phyloP scores from a whole-genome alignment of 1,140 invertebrate species.

The Neodiprion lecontei region DNA sequence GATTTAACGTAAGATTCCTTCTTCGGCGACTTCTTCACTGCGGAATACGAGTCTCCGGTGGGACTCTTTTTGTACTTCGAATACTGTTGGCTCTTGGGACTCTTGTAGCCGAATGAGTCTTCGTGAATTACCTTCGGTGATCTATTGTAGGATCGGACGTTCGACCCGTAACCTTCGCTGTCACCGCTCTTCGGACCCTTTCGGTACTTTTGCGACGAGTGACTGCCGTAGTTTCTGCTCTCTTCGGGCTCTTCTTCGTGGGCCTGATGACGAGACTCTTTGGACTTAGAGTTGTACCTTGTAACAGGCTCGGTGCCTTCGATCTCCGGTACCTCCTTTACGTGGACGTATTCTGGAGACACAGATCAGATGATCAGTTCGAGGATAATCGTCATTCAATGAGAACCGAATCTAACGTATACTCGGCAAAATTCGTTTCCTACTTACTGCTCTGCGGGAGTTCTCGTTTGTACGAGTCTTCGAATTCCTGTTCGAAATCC shows the following conservation, averaged over 20 bases:
- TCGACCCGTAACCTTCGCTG: constrained; percentile 26
- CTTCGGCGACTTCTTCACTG: constrained; percentile 26
- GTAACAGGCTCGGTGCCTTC: constrained; percentile 19
- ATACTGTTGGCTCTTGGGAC: constrained; percentile 27
- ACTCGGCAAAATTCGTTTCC: background rate
- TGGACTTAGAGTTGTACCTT: background rate
- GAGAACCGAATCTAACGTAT: too few species aligned
- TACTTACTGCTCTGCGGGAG: constrained; percentile 40
- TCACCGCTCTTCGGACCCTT: constrained; percentile 21
- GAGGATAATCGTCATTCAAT: too few species aligned
- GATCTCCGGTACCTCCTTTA: constrained; percentile 35
- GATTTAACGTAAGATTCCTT: constrained; percentile 26
- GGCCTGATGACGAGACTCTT: background rate
- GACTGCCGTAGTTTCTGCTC: constrained; percentile 18
- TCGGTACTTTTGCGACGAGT: background rate
- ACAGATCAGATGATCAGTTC: background rate
- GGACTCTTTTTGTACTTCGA: constrained; percentile 15
- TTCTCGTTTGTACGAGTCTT: constrained; percentile 41
- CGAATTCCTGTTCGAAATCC: constrained; percentile 46
- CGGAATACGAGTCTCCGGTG: constrained; percentile 10
- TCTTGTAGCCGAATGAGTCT: constrained; percentile 39
- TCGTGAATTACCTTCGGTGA: constrained; percentile 23
- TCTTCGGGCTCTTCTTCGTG: background rate
- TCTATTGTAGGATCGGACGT: constrained; percentile 8
- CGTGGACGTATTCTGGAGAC: constrained; percentile 34